Evolutionary conservation across 2,113 vertebrate genomes (phyloP).

Genomic region (Peucedramus taeniatus): DNA sequence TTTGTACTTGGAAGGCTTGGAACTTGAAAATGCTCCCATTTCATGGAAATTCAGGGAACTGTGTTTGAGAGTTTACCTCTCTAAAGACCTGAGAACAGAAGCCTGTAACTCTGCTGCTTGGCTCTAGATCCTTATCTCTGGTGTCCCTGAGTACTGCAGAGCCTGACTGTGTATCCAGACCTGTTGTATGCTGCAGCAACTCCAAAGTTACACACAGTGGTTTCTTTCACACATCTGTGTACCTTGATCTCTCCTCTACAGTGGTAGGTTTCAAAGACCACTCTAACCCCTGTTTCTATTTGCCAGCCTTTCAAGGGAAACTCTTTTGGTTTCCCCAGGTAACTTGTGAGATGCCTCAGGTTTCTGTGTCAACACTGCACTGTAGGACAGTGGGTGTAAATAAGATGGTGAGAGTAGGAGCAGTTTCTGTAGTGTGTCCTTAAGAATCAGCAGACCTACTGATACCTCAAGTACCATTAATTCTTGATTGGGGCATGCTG

Average conservation of each 20-base stretch:
- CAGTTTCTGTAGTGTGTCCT: neutral
- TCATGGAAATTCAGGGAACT: neutral
- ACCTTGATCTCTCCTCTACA: neutral
- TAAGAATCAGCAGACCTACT: neutral
- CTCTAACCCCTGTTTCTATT: neutral
- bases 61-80: neutral
- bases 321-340: neutral
- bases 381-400: neutral
- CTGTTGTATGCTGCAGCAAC: neutral
- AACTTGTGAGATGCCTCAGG: neutral
- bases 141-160: neutral
- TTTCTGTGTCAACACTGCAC: neutral
- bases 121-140: neutral
- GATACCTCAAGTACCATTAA: neutral
- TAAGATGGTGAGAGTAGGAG: neutral
- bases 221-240: neutral
- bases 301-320: neutral
- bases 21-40: neutral
- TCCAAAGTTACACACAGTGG: neutral
- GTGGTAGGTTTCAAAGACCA: neutral
- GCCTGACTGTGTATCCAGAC: fast-evolving
- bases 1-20: neutral
- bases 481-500: neutral
- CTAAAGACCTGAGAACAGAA: neutral
- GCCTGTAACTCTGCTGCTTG: neutral